A percentile compares a stretch with the other conserved stretches of the same genome.
Evolutionary conservation across 2,888 invertebrate species (phyloP).

Genomic region (Polia nebulosa): DNA sequence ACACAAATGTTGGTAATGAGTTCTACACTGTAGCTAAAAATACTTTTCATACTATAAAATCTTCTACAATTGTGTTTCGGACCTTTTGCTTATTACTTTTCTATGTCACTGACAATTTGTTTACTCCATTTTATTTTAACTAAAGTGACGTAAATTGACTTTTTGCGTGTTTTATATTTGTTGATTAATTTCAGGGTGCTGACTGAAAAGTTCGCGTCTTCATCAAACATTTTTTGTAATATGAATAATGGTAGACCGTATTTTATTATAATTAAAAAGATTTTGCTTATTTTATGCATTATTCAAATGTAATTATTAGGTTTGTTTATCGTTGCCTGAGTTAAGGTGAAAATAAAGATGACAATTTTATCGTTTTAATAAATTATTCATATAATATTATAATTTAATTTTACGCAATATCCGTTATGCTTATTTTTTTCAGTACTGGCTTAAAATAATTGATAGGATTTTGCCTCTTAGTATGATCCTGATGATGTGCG

Average conservation of each 20-base stretch:
- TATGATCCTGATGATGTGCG: no score
- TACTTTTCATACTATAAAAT: no score
- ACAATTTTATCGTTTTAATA: neutral
- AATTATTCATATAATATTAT: neutral
- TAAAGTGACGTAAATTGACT: conserved; percentile 27
- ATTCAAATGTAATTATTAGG: neutral
- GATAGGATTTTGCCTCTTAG: no score
- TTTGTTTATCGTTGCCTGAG: no score
- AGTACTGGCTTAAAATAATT: no score
- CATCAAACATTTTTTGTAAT: conserved; percentile 6
- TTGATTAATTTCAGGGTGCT: conserved; percentile 30
- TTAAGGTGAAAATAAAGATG: neutral
- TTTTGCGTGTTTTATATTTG: conserved; percentile 3
- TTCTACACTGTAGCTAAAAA: no score
- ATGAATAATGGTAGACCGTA: neutral
- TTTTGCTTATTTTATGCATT: neutral
- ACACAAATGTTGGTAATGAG: no score
- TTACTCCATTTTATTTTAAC: conserved; percentile 37
- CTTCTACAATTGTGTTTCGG: neutral
- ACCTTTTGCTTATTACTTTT: conserved; percentile 19
- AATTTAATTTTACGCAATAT: no score
- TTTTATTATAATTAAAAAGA: neutral
- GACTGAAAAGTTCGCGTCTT: conserved; percentile 2
- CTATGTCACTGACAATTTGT: conserved; percentile 3
- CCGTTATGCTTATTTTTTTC: no score